Base-by-base conservation (phyloP, 35 echinoderm and acorn worm genomes). In the Stichopus chloronotus region DNA sequence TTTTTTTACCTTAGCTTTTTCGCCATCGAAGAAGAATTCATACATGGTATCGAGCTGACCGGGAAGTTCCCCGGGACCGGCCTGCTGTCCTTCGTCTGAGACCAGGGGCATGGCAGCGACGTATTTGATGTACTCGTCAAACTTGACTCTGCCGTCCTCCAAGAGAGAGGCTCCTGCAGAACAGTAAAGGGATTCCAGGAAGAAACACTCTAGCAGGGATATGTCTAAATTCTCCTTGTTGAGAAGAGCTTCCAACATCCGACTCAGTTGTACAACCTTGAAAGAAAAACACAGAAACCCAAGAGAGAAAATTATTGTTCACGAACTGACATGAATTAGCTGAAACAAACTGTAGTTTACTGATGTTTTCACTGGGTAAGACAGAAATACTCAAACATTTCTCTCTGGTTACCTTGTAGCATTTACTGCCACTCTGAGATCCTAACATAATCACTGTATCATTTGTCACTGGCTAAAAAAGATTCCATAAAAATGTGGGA, bases 131-230 rank as follows among this genome's bases (percentile, higher is more conserved):
- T 90, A 99, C 8, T 93, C 90, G 68, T 99, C 97, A 96, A 98
- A 99, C 85, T 99, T 99, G 80, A 96, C 61, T 11, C 84, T 76
- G 14, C 97, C 92, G 61, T 99, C 97, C 63, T 99, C 95, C 14
- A 99, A 55, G 4, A 99, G 97, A 25, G 95, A 85, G 16, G 94
- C 97, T 3, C 97, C 97, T 6, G 94, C 72, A 25, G 97, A 99
- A 91, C 97, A 99, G 63, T 96, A 96, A 23, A 99, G 95, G 58
- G 97, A 93, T 69, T 99, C 90, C 17, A 96, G 72, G 95, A 99
- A 99, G 79, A 91, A 93, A 58, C 88, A 85, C 57, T 99, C 97
- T 72, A 99, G 52, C 61, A 96, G 88, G 43, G 94, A 93, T 14
- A 87, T 81, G 74, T 96, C 95, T 5, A 82, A 13, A 14, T 79